Percentiles rank a stretch among this genome's conserved stretches.
Evolutionary conservation across 2,113 vertebrate genomes (phyloP).

Genomic region (Oryctolagus cuniculus): DNA sequence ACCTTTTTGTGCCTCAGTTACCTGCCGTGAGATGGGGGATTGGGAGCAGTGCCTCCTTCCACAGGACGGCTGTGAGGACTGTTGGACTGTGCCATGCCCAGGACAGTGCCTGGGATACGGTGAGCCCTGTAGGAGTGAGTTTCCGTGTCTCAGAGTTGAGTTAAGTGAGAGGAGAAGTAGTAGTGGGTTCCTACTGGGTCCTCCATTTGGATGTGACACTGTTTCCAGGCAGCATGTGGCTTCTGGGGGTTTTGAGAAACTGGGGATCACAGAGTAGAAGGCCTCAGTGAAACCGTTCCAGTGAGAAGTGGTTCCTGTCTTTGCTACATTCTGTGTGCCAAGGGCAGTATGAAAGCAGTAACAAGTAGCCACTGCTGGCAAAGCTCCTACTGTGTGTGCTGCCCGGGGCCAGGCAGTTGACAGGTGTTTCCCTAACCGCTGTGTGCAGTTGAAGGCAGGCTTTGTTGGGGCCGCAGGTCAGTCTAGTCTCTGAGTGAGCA

Average conservation of each 20-base stretch:
- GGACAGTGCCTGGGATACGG: background rate
- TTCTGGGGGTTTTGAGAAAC: background rate
- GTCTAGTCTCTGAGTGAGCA: background rate
- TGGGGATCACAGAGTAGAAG: too few species aligned
- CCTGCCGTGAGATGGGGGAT: background rate
- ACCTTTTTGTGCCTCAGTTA: background rate
- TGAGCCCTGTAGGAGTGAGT: background rate
- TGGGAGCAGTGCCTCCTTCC: background rate
- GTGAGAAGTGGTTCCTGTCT: too few species aligned
- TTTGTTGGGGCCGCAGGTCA: background rate
- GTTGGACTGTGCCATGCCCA: background rate
- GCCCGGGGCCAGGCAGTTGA: fast-evolving
- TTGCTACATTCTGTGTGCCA: background rate
- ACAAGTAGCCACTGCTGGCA: background rate
- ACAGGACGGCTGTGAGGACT: background rate
- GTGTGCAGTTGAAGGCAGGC: background rate
- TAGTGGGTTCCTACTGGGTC: background rate
- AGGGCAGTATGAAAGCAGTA: background rate
- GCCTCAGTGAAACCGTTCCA: too few species aligned
- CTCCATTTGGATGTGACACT: background rate
- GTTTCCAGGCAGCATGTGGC: background rate
- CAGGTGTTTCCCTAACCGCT: background rate
- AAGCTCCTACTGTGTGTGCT: background rate
- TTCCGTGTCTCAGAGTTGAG: background rate
- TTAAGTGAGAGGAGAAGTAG: background rate